A percentile compares a stretch with the other conserved stretches of the same genome.
These are phyloP conservation scores for Drosophila setosimentum DNA, from an alignment of 2,888 invertebrate genomes.

Conservation along the genomic window DNA sequence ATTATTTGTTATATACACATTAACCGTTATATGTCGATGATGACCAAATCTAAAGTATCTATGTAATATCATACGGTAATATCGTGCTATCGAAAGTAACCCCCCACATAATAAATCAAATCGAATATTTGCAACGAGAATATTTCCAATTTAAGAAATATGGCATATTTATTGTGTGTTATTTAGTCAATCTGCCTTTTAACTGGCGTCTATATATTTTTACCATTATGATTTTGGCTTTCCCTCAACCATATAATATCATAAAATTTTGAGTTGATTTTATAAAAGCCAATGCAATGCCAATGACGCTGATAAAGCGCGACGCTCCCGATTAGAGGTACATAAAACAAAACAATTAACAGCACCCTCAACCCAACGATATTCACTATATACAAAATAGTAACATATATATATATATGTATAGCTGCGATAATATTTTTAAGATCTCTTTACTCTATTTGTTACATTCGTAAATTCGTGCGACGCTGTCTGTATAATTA, in stretches of 20 bases:
- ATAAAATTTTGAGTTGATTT: slow-evolving; percentile 70
- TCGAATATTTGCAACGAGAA: slow-evolving; percentile 10
- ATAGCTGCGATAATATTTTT: neutral
- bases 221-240: slow-evolving; percentile 47
- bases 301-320: slow-evolving; percentile 48
- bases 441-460: neutral
- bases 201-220: slow-evolving; percentile 52
- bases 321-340: slow-evolving; percentile 48
- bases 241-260: slow-evolving; percentile 28
- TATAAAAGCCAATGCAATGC: slow-evolving; percentile 40
- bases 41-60: slow-evolving; percentile 25
- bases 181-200: slow-evolving; percentile 40
- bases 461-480: slow-evolving; percentile 4
- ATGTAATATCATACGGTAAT: slow-evolving; percentile 8
- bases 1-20: slow-evolving; percentile 30
- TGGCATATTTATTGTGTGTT: slow-evolving; percentile 53
- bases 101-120: slow-evolving; percentile 43
- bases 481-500: neutral
- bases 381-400: neutral
- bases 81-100: slow-evolving; percentile 25
- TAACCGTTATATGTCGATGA: slow-evolving; percentile 9
- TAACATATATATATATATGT: neutral
- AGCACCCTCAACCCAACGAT: slow-evolving; percentile 8
- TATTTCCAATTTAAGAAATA: slow-evolving; percentile 44
- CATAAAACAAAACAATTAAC: slow-evolving; percentile 27